Base-by-base conservation (phyloP, 92 coral and sea anemone species). In the Virgularia gustaviana region DNA sequence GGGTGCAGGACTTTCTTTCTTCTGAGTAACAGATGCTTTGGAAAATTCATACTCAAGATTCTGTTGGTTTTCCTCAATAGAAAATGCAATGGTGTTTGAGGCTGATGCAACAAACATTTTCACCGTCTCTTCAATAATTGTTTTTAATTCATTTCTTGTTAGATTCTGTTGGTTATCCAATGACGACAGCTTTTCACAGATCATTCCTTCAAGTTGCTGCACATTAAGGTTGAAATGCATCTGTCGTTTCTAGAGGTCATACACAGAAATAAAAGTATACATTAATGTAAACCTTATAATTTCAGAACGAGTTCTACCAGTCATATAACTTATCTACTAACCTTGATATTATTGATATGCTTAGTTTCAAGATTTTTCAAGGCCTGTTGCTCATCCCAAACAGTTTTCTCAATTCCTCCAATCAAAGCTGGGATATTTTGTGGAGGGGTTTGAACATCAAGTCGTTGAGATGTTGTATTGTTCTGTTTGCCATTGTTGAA, bases 61-160 rank as follows among this genome's bases (percentile, higher is more conserved):
- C 36, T 68, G 60, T 49, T 68, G 61, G 44, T 49, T 68, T 51
- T 68, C 75, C 25, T 68, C 30, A 13, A 68, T 33, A 31, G 23
- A 31, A 34, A 44, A 54, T 38, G 49, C 41, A 8, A 68, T 68
- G 60, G 61, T 32, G 0, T 44, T 30, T 1, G 44, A 43, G 6
- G 75, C 75, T 11, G 57, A 47, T 1, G 75, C 30, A 1, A 68
- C 60, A 24, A 49, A 51, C 31, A 68, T 68, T 39, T 38, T 33
- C 12, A 20, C 61, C 16, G 75, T 49, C 56, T 68, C 61, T 51
- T 68, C 34, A 16, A 68, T 47, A 31, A 68, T 68, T n/a, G 36
- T 15, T 28, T 68, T 49, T 47, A 68, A 39, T 2, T 68, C 75
- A 35, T 68, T 61, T n/a, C 25, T 38, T 0, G 61, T 49, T 2